phyloP scores from a whole-genome alignment of 2,113 vertebrate species.

The Phalacrocorax brasilianus region DNA sequence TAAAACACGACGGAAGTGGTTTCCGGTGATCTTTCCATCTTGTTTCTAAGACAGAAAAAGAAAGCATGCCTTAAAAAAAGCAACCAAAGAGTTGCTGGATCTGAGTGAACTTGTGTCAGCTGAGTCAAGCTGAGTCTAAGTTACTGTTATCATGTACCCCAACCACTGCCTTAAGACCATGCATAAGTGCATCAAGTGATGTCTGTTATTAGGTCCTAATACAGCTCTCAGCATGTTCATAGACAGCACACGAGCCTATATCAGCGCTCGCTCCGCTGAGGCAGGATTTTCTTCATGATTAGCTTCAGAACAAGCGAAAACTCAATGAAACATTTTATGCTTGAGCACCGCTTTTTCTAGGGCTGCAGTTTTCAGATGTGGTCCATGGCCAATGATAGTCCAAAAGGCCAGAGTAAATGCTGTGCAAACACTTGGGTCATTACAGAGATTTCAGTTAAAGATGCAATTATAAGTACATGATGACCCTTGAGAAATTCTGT shows the following conservation, averaged over 20 bases:
- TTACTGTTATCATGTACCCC: background rate
- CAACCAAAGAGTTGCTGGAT: background rate
- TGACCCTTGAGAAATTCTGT: background rate
- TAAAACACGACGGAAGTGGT: slow-evolving; percentile 47
- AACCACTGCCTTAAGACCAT: background rate
- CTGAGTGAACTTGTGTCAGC: background rate
- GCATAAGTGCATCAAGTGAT: background rate
- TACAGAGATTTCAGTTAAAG: background rate
- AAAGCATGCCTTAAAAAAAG: background rate
- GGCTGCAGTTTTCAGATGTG: background rate
- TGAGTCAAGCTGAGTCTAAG: background rate
- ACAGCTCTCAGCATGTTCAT: background rate
- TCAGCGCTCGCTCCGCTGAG: background rate
- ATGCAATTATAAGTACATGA: background rate
- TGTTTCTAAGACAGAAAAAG: slow-evolving; percentile 17
- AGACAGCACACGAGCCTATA: background rate
- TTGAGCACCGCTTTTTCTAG: background rate
- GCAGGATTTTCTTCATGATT: background rate
- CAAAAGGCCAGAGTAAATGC: background rate
- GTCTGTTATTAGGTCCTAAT: background rate
- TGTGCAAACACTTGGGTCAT: background rate
- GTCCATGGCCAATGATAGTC: no score
- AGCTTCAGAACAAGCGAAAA: background rate
- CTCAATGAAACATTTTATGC: background rate
- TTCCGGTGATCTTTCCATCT: slow-evolving; percentile 23